Evolutionary conservation across 2,797 vertebrate species (phyloP).

Genomic region (Periparus ater): DNA sequence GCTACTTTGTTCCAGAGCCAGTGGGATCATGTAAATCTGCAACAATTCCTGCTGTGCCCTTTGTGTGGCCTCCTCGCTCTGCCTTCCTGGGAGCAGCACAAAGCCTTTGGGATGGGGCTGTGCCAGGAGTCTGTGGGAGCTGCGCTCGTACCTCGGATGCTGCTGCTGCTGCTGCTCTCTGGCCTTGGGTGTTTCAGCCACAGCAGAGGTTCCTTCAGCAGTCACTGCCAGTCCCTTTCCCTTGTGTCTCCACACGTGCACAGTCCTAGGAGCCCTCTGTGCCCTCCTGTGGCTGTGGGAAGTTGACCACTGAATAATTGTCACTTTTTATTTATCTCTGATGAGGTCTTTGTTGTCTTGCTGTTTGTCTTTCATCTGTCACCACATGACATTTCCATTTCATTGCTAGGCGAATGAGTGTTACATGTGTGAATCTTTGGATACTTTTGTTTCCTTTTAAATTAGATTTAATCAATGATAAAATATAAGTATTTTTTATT

Average conservation of each 20-base stretch:
- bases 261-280: background rate
- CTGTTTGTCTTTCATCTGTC: background rate
- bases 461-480: background rate
- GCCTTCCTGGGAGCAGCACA: background rate
- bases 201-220: background rate
- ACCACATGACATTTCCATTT: background rate
- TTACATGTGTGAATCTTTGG: background rate
- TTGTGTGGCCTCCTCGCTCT: background rate
- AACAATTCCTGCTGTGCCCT: background rate
- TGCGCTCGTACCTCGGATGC: fast-evolving
- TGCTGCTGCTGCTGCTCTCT: background rate
- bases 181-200: background rate
- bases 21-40: background rate
- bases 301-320: background rate
- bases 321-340: background rate
- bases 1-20: background rate
- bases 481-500: background rate
- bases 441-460: background rate
- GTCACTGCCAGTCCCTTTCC: background rate
- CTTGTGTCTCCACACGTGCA: background rate
- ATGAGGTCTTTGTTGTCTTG: background rate
- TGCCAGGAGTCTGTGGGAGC: background rate
- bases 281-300: background rate
- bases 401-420: background rate
- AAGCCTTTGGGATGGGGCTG: fast-evolving